Base-by-base conservation (phyloP, 2,797 vertebrate genomes). In the Malurus splendens region DNA sequence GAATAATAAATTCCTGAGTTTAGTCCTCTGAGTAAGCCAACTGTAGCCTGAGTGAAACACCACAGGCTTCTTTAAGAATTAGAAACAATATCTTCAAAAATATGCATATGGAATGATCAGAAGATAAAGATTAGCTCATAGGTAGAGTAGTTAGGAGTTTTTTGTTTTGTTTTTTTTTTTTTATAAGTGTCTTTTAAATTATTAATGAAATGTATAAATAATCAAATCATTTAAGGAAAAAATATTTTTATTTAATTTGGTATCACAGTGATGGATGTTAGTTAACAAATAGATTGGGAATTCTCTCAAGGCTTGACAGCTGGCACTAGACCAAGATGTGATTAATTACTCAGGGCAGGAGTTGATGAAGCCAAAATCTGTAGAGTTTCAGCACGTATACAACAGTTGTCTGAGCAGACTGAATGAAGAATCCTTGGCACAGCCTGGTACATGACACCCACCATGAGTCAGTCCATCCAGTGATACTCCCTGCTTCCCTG, bases 1-100 rank as follows among this genome's bases (percentile, higher is more conserved):
- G 87, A 88, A 83, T 86, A 94, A 88, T 54, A 39, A 36, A 59
- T 94, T 90, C 87, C 82, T 89, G 87, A 80, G 48, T 87, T 92
- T 72, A 79, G 67, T 82, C 71, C 81, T 90, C 51, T 0, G 17
- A 94, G 84, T 66, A 87, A 91, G 79, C 65, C 59, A 76, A 7
- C 30, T 90, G 87, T 54, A 86, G 47, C 72, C 44, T 44, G 44
- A 81, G 57, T 55, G 71, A 80, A 91, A 77, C 54, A 76, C 51
- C 47, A 51, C 33, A 79, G 68, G 18, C 14, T 61, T 76, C 60
- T 77, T 93, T 82, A 41, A 32, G n/a, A 92, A 82, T 18, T 79
- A 33, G 67, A 78, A 70, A 30, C 25, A 45, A 2, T 20, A 12
- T 64, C 48, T 91, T 89, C 41, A 91, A 85, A 85, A 65, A 41